phyloP scores from a whole-genome alignment of 2,113 vertebrate genomes.

The Chloroceryle aenea region DNA sequence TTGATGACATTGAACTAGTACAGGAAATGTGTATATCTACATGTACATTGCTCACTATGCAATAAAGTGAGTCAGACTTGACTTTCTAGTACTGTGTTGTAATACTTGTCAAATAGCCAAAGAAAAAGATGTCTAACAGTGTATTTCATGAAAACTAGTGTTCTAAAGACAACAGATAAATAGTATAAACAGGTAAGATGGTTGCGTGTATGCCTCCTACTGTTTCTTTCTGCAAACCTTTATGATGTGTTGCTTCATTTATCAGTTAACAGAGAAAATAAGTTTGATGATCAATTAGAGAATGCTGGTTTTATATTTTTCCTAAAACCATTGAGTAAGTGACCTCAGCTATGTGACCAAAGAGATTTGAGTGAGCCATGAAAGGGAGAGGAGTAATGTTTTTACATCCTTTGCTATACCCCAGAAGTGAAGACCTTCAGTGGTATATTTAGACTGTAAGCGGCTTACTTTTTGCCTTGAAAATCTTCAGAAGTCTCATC shows the following conservation, averaged over 20 bases:
- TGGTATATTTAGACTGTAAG: neutral
- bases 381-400: neutral
- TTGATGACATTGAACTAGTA: neutral
- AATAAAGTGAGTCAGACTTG: neutral
- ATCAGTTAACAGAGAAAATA: neutral
- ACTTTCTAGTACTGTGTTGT: neutral
- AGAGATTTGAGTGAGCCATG: neutral
- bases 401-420: neutral
- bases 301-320: neutral
- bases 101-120: neutral
- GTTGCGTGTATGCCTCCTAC: accelerated
- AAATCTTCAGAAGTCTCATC: neutral
- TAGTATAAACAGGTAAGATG: neutral
- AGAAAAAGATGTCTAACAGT: neutral
- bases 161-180: neutral
- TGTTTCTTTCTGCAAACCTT: neutral
- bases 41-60: neutral
- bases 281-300: neutral
- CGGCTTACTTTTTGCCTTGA: neutral
- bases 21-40: neutral
- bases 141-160: neutral
- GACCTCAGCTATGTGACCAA: neutral
- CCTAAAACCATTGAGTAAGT: neutral
- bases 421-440: neutral
- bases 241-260: neutral